Percentiles rank a stretch among this genome's conserved stretches.
These are phyloP conservation scores for Sceliomorpha sp. DNA, from an alignment of 2,888 invertebrate species.

Conservation along the genomic window DNA sequence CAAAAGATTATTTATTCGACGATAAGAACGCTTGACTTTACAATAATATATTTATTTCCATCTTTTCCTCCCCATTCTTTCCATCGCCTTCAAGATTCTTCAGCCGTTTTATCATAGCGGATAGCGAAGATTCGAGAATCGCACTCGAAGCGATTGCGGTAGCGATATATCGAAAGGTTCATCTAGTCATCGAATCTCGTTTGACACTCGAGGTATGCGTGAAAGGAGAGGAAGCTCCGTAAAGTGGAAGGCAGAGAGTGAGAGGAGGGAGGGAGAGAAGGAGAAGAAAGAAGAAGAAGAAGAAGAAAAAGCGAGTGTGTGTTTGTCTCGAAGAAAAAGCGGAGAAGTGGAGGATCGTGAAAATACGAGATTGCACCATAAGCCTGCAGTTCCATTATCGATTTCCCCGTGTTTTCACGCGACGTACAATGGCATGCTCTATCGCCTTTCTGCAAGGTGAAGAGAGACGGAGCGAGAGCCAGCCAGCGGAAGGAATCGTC, in stretches of 20 bases:
- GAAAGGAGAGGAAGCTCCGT: conserved; percentile 23
- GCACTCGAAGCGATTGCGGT: conserved; percentile 28
- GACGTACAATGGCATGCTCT: conserved; percentile 44
- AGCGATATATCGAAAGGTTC: conserved; percentile 36
- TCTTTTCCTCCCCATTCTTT: too few species aligned
- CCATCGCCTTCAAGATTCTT: too few species aligned
- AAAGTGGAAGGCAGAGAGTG: conserved; percentile 11
- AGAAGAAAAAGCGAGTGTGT: background rate
- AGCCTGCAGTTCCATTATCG: conserved; percentile 54
- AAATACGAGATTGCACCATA: conserved; percentile 57
- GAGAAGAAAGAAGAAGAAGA: too few species aligned
- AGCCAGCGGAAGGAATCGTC: conserved; percentile 56
- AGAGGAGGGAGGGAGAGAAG: conserved; percentile 13
- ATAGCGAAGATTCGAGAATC: conserved; percentile 27
- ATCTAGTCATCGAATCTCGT: conserved; percentile 44
- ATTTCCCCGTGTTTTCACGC: conserved; percentile 53
- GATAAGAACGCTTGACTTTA: too few species aligned
- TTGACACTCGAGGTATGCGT: conserved; percentile 36
- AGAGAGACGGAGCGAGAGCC: conserved; percentile 10
- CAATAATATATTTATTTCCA: too few species aligned
- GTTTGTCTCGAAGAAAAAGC: background rate
- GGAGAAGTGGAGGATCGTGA: conserved; percentile 29
- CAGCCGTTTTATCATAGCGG: too few species aligned
- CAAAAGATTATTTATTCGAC: too few species aligned
- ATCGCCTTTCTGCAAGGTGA: conserved; percentile 30